Evolutionary conservation across 2,888 invertebrate genomes (phyloP).

Genomic region (Ceramica pisi): DNA sequence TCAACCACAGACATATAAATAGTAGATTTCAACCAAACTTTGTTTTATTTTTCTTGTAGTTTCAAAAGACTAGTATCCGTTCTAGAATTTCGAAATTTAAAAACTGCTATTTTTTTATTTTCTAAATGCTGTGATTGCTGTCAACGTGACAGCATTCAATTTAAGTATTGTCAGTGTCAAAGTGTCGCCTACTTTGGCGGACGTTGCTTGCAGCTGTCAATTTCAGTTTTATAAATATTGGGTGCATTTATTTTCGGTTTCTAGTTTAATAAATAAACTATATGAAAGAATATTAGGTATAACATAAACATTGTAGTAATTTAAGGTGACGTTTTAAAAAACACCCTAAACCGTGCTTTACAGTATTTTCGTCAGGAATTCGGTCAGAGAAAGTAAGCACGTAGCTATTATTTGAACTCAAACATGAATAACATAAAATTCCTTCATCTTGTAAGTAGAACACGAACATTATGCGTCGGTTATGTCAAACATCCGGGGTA

Average conservation of each 20-base stretch:
- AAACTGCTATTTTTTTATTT: background rate
- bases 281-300: background rate
- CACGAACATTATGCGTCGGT: constrained; percentile 61
- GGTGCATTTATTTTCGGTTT: constrained; percentile 19
- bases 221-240: constrained; percentile 20
- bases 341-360: background rate
- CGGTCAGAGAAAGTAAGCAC: constrained; percentile 76
- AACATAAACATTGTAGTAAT: constrained; percentile 6
- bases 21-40: background rate
- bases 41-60: constrained; percentile 22
- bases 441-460: constrained; percentile 67
- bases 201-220: constrained; percentile 33
- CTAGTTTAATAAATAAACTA: background rate
- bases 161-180: constrained; percentile 33
- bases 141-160: background rate
- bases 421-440: constrained; percentile 76
- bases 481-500: constrained; percentile 68
- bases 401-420: constrained; percentile 47
- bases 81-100: background rate
- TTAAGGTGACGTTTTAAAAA: constrained; percentile 9
- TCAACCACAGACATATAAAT: too few species aligned
- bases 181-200: constrained; percentile 8
- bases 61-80: constrained; percentile 7
- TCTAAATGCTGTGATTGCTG: too few species aligned
- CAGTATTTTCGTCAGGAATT: constrained; percentile 56